Conservation (phyloP, 2,113 vertebrate species). For the Equus przewalskii region DNA sequence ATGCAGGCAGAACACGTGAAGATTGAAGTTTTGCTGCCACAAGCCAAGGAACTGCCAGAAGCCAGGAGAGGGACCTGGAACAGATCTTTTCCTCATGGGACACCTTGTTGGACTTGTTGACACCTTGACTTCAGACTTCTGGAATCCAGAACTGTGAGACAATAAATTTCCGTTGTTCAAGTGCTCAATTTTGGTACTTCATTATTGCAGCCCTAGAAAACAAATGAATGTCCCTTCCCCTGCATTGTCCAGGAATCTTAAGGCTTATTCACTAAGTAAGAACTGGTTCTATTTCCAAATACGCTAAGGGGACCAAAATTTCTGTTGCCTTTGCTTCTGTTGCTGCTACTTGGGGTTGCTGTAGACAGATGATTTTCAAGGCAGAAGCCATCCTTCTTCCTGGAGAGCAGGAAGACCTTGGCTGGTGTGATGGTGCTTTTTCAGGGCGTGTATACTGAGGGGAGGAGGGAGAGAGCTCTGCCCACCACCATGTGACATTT, state of each 20-base stretch:
- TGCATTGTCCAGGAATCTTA: background rate
- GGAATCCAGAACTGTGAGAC: too few relatives aligned
- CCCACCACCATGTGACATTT: too few relatives aligned
- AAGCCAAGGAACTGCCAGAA: background rate
- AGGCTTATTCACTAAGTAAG: background rate
- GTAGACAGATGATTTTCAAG: background rate
- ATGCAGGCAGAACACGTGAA: fast-evolving
- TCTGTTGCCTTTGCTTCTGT: background rate
- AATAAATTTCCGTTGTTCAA: too few relatives aligned
- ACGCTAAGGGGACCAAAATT: background rate
- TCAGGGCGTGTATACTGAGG: too few relatives aligned
- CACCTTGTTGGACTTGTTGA: too few relatives aligned
- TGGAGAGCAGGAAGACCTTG: background rate
- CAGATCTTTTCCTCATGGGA: too few relatives aligned
- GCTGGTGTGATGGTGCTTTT: too few relatives aligned
- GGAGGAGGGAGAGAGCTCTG: too few relatives aligned
- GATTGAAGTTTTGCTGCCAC: background rate
- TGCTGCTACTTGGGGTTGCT: background rate
- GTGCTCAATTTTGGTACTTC: too few relatives aligned
- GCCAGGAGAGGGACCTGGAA: too few relatives aligned
- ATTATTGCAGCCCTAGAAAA: too few relatives aligned
- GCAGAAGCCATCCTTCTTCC: background rate
- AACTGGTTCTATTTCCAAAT: background rate
- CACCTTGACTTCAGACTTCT: too few relatives aligned
- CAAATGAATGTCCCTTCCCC: background rate